Conservation (phyloP, 2,113 vertebrate species). For the Dasyprocta punctata region DNA sequence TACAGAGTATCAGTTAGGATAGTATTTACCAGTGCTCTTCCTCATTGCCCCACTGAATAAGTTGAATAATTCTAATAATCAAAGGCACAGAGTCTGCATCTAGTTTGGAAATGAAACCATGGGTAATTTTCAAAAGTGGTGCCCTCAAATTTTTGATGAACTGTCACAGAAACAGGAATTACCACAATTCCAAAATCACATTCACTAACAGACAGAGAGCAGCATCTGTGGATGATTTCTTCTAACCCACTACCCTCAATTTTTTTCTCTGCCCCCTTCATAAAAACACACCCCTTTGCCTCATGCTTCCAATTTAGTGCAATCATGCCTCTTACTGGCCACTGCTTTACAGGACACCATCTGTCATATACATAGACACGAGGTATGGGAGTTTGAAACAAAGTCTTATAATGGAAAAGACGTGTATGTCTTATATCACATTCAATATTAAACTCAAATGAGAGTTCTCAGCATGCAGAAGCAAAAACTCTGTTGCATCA, state of each 20-base stretch:
- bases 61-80: constrained; percentile 79
- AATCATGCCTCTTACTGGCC: constrained; percentile 91
- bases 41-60: constrained; percentile 70
- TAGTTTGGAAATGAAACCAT: constrained; percentile 80
- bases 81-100: constrained; percentile 75
- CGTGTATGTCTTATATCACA: not conserved
- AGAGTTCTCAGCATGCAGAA: constrained; percentile 33
- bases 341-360: constrained; percentile 87
- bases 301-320: constrained; percentile 90
- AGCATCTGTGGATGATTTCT: constrained; percentile 86
- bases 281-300: constrained; percentile 84
- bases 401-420: constrained; percentile 57
- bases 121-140: constrained; percentile 82
- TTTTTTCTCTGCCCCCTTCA: constrained; percentile 75
- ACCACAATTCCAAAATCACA: constrained; percentile 86
- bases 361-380: constrained; percentile 84
- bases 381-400: constrained; percentile 84
- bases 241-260: constrained; percentile 77
- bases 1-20: constrained; percentile 12
- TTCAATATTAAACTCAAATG: constrained; percentile 54
- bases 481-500: not conserved
- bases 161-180: constrained; percentile 88
- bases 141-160: constrained; percentile 88
- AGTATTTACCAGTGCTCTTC: constrained; percentile 52
- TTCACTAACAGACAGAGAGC: constrained; percentile 84